Conservation (phyloP, 2,113 vertebrate genomes). For the Setophaga petechia region DNA sequence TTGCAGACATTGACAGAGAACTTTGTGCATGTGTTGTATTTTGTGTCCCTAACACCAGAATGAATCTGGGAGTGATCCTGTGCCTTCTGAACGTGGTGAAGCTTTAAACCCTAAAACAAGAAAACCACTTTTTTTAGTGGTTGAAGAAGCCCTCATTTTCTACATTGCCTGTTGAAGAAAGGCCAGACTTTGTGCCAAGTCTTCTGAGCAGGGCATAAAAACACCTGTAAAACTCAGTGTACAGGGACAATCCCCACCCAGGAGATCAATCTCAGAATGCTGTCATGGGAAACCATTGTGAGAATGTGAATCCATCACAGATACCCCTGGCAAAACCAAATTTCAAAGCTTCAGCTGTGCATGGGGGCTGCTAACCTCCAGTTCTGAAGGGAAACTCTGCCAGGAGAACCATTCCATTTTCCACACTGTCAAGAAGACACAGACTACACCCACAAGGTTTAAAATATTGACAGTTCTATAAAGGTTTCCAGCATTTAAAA, state of each 20-base stretch:
- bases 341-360: background rate
- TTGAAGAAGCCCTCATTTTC: background rate
- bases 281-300: background rate
- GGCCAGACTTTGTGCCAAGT: background rate
- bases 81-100: background rate
- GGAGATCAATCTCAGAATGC: background rate
- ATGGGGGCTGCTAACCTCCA: background rate
- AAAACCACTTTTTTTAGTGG: background rate
- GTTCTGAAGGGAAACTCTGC: background rate
- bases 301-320: background rate
- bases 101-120: background rate
- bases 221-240: fast-evolving
- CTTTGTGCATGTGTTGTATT: no score
- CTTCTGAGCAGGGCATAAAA: background rate
- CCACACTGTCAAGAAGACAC: background rate
- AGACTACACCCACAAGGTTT: background rate
- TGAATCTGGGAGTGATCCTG: background rate
- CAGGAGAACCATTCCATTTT: background rate
- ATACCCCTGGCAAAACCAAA: fast-evolving
- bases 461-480: background rate
- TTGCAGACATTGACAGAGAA: background rate
- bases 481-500: background rate
- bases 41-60: background rate
- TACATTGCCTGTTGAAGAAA: fast-evolving
- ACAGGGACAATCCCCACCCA: background rate